Base-by-base conservation (phyloP, 2,888 invertebrate genomes). In the Heliconius ismenius region DNA sequence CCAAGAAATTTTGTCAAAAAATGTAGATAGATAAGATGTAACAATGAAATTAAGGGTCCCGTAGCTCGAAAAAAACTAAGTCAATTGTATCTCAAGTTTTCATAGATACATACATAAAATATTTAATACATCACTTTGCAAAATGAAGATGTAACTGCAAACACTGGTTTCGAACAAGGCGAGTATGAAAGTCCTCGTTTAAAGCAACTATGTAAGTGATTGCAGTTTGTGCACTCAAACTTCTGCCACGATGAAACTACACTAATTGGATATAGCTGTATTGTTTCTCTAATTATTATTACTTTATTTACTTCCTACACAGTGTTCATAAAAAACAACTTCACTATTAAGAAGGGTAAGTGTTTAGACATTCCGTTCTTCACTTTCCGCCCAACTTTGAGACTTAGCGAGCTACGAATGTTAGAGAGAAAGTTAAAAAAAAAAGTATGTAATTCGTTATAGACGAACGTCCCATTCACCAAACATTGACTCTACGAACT, bases 201-300 rank as follows among this genome's bases (percentile, higher is more conserved):
- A 54, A 74, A 64, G 54, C 58, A 67, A 76, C 36, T 76, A 67
- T 67, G 24, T 67, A 64, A 73, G 70, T 73, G 72, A 76, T 65
- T 76, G 76, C 65, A 76, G 72, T 73, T 65, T 65, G 72, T 28
- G 26, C 73, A 36, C 70, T 63, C 73, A 54, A 76, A 76, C 60
- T 73, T 76, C 11, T 36, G n/a, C 32, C 9, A 32, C 28, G 36
- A 62, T n/a, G 69, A 54, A 76, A 76, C 70, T 70, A n/a, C 69
- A 1, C 74, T 78, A 78, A 74, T 78, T 76, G 76, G 74, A 76
- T 74, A 60, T 76, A 32, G 70, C 65, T 77, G 63, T 62, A 58
- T 70, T 69, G 68, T 70, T 68, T 58, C 54, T n/a, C 64, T 70
- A 76, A 70, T 62, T 62, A 73, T 39, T 21, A 21, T 26, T n/a